These are phyloP conservation scores for Talpa occidentalis DNA, from an alignment of 2,113 vertebrate genomes.

Conservation along the genomic window DNA sequence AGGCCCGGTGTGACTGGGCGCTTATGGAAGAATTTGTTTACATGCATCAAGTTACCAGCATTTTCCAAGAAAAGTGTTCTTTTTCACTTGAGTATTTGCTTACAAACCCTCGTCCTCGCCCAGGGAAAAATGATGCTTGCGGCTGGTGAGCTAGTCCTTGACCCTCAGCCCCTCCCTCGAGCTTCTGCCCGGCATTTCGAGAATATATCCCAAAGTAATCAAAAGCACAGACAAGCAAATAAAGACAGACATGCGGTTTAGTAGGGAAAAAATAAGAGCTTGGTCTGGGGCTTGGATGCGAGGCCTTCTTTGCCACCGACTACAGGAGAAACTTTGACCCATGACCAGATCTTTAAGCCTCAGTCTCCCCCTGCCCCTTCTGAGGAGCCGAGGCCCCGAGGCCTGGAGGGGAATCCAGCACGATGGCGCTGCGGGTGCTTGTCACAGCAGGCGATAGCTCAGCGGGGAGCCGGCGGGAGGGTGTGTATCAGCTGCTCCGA, in stretches of 20 bases:
- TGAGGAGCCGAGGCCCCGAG: too few species aligned
- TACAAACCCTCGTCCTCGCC: slow-evolving; percentile 68
- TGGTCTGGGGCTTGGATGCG: not conserved
- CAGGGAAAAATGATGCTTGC: slow-evolving; percentile 56
- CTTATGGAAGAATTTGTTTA: slow-evolving; percentile 78
- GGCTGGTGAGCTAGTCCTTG: slow-evolving; percentile 60
- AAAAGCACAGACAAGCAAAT: slow-evolving; percentile 62
- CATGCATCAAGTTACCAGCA: slow-evolving; percentile 70
- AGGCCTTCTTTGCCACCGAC: too few species aligned
- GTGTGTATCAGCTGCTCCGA: slow-evolving; percentile 46
- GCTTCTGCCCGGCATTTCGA: slow-evolving; percentile 49
- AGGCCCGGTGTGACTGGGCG: slow-evolving; percentile 56
- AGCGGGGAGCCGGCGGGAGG: not conserved
- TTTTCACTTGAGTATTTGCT: slow-evolving; percentile 80
- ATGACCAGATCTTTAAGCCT: not conserved
- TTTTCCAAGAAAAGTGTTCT: slow-evolving; percentile 78
- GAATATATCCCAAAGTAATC: slow-evolving; percentile 69
- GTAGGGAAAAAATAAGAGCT: not conserved
- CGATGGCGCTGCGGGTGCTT: too few species aligned
- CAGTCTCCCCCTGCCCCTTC: not conserved
- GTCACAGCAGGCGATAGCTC: too few species aligned
- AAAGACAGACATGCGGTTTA: slow-evolving; percentile 45
- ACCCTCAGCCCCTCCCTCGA: slow-evolving; percentile 41
- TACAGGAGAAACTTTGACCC: not conserved
- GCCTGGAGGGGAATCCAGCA: too few species aligned